Base-by-base conservation (phyloP, 2,797 vertebrate species). In the Coilia nasus region DNA sequence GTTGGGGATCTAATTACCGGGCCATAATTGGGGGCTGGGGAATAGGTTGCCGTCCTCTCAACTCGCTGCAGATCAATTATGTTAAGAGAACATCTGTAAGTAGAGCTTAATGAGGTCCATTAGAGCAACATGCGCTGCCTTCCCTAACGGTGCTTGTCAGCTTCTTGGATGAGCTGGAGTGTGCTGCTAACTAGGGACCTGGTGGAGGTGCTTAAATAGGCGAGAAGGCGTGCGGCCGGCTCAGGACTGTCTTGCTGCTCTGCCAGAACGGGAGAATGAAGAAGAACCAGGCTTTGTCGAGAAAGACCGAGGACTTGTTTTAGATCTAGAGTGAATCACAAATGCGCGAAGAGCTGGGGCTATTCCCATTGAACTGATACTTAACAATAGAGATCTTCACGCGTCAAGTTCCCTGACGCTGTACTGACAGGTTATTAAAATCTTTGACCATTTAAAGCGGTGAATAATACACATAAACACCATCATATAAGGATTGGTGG, bases 41-140 rank as follows among this genome's bases (percentile, higher is more conserved):
- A 99, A 99, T 99, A 98, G 97, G 97, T 96, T 97, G 96, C 98
- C 97, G 97, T 96, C 97, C 97, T 98, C 98, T 98, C 98, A 97
- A 98, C 97, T 98, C 98, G 96, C 97, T 97, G 97, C 97, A 98
- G 98, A 99, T 99, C 98, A 99, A 99, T 99, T 99, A 99, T 99
- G 98, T 98, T 99, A 99, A 99, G 97, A 99, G 98, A 99, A 99
- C 98, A 98, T 98, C 98, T 99, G 98, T 99, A 99, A 99, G 98
- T 98, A 99, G 97, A 98, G 97, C 97, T 98, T 99, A 99, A 99
- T 99, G 98, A 99, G 98, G 96, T 99, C 98, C 97, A 99, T 99
- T 99, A 99, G 97, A 98, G 97, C 97, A 97, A 97, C 97, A 98
- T 97, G 97, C 97, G 96, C 97, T 97, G 97, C 96, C 97, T 98